phyloP scores from a whole-genome alignment of 1,140 invertebrate species.

The Hyles euphorbiae region DNA sequence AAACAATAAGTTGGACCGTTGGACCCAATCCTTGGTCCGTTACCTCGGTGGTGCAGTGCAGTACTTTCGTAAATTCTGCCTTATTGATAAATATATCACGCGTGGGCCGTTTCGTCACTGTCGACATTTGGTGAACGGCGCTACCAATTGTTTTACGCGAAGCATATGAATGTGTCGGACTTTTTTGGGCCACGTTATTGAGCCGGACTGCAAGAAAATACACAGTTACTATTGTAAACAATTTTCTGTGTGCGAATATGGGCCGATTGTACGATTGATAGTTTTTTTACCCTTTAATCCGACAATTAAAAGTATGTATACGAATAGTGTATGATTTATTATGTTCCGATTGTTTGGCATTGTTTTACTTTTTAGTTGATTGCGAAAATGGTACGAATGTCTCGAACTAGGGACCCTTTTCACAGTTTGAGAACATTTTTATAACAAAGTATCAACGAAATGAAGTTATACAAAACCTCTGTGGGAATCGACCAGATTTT shows the following conservation, averaged over 20 bases:
- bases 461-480: too few relatives aligned
- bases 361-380: too few relatives aligned
- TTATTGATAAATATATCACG: conserved; percentile 66
- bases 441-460: too few relatives aligned
- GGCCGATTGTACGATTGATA: neutral
- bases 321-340: too few relatives aligned
- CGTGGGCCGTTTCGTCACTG: conserved; percentile 53
- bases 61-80: conserved; percentile 58
- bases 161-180: conserved; percentile 38
- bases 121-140: conserved; percentile 30
- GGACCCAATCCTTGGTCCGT: conserved; percentile 6
- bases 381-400: too few relatives aligned
- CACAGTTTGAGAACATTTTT: too few relatives aligned
- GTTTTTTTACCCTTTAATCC: neutral
- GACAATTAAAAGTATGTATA: too few relatives aligned
- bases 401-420: too few relatives aligned
- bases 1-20: neutral
- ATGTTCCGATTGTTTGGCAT: too few relatives aligned
- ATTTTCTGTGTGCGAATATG: neutral
- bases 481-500: too few relatives aligned
- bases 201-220: conserved; percentile 14
- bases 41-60: conserved; percentile 19
- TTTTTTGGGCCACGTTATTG: conserved; percentile 26
- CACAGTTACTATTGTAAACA: conserved; percentile 3
- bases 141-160: conserved; percentile 43